Base-by-base conservation (phyloP, 2,888 invertebrate genomes). In the Axea sp. region DNA sequence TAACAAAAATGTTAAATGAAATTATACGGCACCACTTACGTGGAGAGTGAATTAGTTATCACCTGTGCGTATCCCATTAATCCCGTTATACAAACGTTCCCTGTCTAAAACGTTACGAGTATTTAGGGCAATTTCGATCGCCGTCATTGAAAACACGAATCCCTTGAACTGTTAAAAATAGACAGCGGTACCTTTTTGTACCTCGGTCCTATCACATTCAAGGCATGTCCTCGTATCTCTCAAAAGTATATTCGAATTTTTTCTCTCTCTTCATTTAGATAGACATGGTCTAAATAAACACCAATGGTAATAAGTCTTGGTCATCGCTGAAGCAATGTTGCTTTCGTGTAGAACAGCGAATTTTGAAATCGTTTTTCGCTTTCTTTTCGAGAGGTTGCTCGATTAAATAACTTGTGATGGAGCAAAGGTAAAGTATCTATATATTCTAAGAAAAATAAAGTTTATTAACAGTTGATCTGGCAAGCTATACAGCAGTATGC, bases 121-220 rank as follows among this genome's bases (percentile, higher is more conserved):
- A 82, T 83, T 74, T 81, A 74, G 84, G 79, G 76, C 83, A 80
- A 78, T 80, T 74, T 75, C 35, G 67, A 33, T 47, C 47, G 28
- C 60, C 53, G 75, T 73, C 76, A 80, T 80, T 81, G 78, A 83
- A 67, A 73, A 53, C 67, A 49, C 43, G 51, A 57, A 76, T 81
- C 80, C 78, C 83, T 85, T 85, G 80, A 83, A 31, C 55, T 45
- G 78, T 69, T 82, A 83, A 83, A 84, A 84, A 84, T 85, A 83
- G 82, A 81, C 78, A 77, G 64, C 68, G 65, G 47, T 67, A 49
- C 51, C 41, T n/a, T n/a, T n/a, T n/a, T 74, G 37, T 77, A 49
- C 73, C 73, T 79, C 76, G 71, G 76, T 39, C 75, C 67, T 74
- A 43, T 45, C 43, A 47, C 74, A 65, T 67, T 71, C 37, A 62